These are phyloP conservation scores for Pseudomyrmex gracilis DNA, from an alignment of 1,140 invertebrate species.

Conservation along the genomic window DNA sequence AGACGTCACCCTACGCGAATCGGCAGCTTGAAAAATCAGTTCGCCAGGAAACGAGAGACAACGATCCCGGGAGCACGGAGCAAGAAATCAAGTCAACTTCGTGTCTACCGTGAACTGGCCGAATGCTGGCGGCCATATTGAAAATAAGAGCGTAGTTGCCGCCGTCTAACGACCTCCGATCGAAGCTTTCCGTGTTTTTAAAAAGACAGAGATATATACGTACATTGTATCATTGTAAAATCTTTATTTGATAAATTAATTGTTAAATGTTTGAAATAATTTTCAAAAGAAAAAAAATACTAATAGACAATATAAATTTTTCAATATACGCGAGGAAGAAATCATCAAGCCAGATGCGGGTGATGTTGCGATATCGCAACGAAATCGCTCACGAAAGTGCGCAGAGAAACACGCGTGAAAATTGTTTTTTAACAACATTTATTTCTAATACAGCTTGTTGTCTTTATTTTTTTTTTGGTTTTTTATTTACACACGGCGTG, in stretches of 20 bases:
- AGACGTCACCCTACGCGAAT: background rate
- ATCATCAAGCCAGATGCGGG: background rate
- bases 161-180: background rate
- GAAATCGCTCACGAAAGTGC: background rate
- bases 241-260: slow-evolving; percentile 4
- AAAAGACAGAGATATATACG: too few relatives aligned
- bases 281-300: too few relatives aligned
- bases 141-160: slow-evolving; percentile 1
- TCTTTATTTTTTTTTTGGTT: slow-evolving; percentile 54
- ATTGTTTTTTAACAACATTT: slow-evolving; percentile 73
- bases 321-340: too few relatives aligned
- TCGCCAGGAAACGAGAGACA: slow-evolving; percentile 46
- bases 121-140: slow-evolving; percentile 67
- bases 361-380: background rate
- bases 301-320: too few relatives aligned
- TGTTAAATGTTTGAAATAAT: too few relatives aligned
- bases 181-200: background rate
- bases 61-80: slow-evolving; percentile 63
- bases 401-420: background rate
- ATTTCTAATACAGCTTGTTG: slow-evolving; percentile 69
- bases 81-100: slow-evolving; percentile 74
- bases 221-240: too few relatives aligned
- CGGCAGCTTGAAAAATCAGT: background rate
- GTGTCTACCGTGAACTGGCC: slow-evolving; percentile 51
- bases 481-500: slow-evolving; percentile 68